Conservation (phyloP, 2,113 vertebrate genomes). For the Salvelinus fontinalis region DNA sequence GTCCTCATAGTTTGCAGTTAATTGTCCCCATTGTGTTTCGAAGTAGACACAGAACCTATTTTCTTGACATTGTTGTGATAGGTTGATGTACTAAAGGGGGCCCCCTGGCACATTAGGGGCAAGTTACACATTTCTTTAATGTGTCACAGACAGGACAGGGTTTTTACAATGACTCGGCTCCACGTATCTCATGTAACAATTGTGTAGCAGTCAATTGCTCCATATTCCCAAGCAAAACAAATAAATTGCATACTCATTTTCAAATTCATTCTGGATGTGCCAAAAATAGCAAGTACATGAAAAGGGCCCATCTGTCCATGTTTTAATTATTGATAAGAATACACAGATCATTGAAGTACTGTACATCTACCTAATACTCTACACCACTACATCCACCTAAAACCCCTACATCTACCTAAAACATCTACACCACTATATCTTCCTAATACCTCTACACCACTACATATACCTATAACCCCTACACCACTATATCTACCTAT, state of each 20-base stretch:
- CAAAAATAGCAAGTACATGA: not conserved
- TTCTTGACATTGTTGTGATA: constrained; percentile 22
- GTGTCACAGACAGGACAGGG: not conserved
- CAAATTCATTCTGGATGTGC: not conserved
- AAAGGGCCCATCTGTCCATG: not conserved
- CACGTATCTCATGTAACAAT: not conserved
- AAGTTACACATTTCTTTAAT: constrained; percentile 26
- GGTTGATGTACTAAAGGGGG: constrained; percentile 23
- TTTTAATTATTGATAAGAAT: not conserved
- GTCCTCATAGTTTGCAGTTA: constrained; percentile 32
- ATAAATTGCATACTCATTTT: not conserved
- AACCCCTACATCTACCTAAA: too few relatives aligned
- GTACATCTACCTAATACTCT: too few relatives aligned
- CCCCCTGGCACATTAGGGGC: not conserved
- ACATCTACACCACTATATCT: too few relatives aligned
- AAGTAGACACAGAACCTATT: constrained; percentile 3
- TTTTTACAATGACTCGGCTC: not conserved
- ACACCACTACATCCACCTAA: too few relatives aligned
- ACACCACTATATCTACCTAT: too few relatives aligned
- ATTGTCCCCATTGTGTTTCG: constrained; percentile 5
- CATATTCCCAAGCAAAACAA: not conserved
- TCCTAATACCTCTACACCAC: too few relatives aligned
- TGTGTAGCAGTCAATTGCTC: not conserved
- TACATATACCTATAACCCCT: too few relatives aligned
- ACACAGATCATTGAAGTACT: not conserved